phyloP scores from a whole-genome alignment of 2,888 invertebrate genomes.

The Unio pictorum region DNA sequence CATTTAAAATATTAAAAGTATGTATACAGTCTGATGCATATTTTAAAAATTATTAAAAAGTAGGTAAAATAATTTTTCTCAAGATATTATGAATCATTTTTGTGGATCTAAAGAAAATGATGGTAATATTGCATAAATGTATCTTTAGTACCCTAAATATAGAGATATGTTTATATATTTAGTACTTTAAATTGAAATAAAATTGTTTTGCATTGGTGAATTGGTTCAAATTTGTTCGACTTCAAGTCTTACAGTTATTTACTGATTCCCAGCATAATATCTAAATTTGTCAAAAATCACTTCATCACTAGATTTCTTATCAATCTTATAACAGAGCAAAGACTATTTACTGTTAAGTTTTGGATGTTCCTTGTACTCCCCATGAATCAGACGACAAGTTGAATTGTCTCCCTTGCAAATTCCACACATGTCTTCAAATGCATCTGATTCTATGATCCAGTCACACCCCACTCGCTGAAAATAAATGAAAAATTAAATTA shows the following conservation, averaged over 20 bases:
- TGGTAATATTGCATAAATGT: neutral
- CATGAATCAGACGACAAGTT: slow-evolving; percentile 52
- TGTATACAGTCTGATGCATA: too few species aligned
- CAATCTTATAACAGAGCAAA: too few species aligned
- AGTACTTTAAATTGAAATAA: neutral
- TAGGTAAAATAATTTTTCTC: too few species aligned
- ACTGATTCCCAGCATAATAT: too few species aligned
- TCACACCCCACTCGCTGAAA: slow-evolving; percentile 61
- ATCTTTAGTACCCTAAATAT: neutral
- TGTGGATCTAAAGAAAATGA: too few species aligned
- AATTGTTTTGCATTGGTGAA: neutral
- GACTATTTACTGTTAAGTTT: slow-evolving; percentile 46
- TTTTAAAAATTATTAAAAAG: too few species aligned
- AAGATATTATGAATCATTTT: too few species aligned
- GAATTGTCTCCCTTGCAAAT: slow-evolving; percentile 60
- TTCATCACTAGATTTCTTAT: too few species aligned
- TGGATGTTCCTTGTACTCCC: slow-evolving; percentile 51
- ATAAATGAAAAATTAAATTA: neutral
- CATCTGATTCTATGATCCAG: slow-evolving; percentile 51
- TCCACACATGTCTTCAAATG: slow-evolving; percentile 55
- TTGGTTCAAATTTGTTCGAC: neutral
- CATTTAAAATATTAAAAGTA: too few species aligned
- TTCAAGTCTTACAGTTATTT: too few species aligned
- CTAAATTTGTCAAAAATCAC: too few species aligned
- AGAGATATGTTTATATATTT: neutral